Percentiles rank a stretch among this genome's conserved stretches.
These are phyloP conservation scores for Trissolcus brochymenae DNA, from an alignment of 2,888 invertebrate genomes.

Conservation along the genomic window DNA sequence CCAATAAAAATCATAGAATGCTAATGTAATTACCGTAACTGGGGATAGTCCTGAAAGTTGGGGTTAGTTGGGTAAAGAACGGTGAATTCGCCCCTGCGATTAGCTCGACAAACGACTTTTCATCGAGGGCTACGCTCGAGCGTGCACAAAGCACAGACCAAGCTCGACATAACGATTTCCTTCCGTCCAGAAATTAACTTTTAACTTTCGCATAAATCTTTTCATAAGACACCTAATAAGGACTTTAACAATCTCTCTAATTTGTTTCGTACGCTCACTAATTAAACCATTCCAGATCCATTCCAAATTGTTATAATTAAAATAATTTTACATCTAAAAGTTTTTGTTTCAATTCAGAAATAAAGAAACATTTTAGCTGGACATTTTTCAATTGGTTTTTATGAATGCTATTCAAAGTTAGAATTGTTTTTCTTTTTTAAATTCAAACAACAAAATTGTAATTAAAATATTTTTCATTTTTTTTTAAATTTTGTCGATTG, in stretches of 20 bases:
- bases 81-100: constrained; percentile 72
- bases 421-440: too few relatives aligned
- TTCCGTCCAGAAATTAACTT: constrained; percentile 47
- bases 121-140: constrained; percentile 56
- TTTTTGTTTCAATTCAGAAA: too few relatives aligned
- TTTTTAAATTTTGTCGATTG: too few relatives aligned
- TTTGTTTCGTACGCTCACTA: not conserved
- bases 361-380: too few relatives aligned
- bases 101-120: constrained; percentile 71
- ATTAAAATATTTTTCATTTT: too few relatives aligned
- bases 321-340: not conserved
- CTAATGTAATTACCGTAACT: constrained; percentile 74
- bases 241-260: constrained; percentile 20
- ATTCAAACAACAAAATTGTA: too few relatives aligned
- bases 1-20: constrained; percentile 75
- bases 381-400: too few relatives aligned
- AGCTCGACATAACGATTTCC: constrained; percentile 44
- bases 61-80: constrained; percentile 63
- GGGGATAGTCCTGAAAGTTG: constrained; percentile 68
- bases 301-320: too few relatives aligned
- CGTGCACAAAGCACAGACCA: constrained; percentile 29
- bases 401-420: too few relatives aligned
- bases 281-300: too few relatives aligned
- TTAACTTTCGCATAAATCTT: constrained; percentile 29
- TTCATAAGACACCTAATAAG: constrained; percentile 11